A percentile compares a stretch with the other conserved stretches of the same genome.
These are phyloP conservation scores for Hydroisotoma schaefferi DNA, from an alignment of 2,888 invertebrate genomes.

Conservation along the genomic window DNA sequence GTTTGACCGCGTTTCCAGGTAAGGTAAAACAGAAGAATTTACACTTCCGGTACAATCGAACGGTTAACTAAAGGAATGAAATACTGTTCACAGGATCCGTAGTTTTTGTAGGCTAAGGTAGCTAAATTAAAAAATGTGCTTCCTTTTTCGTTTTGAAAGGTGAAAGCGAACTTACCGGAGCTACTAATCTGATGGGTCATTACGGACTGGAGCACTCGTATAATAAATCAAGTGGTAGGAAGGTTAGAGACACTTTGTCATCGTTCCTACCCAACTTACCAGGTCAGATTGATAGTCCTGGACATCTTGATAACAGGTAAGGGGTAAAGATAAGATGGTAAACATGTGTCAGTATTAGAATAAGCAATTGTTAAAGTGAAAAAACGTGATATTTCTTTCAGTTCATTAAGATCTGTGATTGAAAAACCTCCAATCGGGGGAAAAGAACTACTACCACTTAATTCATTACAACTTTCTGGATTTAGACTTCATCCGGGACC, in stretches of 20 bases:
- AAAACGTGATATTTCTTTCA: no score
- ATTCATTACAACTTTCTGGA: conserved; percentile 83
- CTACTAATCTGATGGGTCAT: conserved; percentile 93
- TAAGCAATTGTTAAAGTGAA: neutral
- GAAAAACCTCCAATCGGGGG: conserved; percentile 93
- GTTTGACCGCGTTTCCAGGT: no score
- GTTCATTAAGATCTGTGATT: conserved; percentile 87
- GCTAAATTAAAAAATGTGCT: neutral
- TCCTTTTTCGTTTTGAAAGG: conserved; percentile 58
- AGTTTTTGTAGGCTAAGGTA: no score
- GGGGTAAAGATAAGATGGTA: conserved; percentile 8
- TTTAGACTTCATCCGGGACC: conserved; percentile 94
- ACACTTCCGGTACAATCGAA: no score
- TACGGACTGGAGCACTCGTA: conserved; percentile 96
- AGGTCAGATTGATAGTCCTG: conserved; percentile 91
- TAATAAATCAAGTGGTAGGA: conserved; percentile 95
- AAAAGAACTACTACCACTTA: conserved; percentile 80
- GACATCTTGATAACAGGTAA: conserved; percentile 66
- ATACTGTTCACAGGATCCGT: no score
- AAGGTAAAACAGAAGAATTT: no score
- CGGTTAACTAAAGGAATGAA: no score
- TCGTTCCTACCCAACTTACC: conserved; percentile 93
- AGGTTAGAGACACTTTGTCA: conserved; percentile 88
- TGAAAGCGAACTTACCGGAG: conserved; percentile 90
- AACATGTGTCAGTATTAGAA: neutral